Percentiles rank a stretch among this genome's conserved stretches.
These are phyloP conservation scores for Lottia gigantea DNA, from an alignment of 2,888 invertebrate genomes.

Conservation along the genomic window DNA sequence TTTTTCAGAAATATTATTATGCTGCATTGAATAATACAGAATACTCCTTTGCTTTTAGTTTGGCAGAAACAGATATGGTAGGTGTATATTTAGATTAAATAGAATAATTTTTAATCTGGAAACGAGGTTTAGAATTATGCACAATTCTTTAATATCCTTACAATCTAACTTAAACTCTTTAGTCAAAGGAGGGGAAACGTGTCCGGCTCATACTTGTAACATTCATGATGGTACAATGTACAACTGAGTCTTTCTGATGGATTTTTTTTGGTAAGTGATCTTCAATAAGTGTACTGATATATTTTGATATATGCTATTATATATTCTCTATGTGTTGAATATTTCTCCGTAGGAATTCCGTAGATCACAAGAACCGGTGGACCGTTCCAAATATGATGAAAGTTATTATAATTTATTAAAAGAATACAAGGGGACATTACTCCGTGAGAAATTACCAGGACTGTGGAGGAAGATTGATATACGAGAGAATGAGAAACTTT, in stretches of 20 bases:
- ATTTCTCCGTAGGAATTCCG: constrained; percentile 59
- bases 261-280: too few species aligned
- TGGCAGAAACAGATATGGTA: constrained; percentile 67
- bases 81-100: constrained; percentile 22
- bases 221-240: too few species aligned
- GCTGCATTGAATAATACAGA: constrained; percentile 66
- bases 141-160: too few species aligned
- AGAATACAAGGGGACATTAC: constrained; percentile 64
- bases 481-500: constrained; percentile 50
- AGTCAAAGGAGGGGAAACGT: too few species aligned
- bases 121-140: too few species aligned
- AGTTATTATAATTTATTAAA: constrained; percentile 68
- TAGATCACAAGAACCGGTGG: constrained; percentile 63
- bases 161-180: too few species aligned
- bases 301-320: neutral
- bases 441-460: constrained; percentile 48
- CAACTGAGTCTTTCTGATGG: too few species aligned
- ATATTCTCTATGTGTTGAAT: neutral
- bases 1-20: constrained; percentile 65
- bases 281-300: too few species aligned
- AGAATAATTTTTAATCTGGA: neutral
- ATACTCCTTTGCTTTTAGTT: constrained; percentile 67
- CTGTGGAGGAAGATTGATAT: constrained; percentile 63
- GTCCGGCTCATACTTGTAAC: too few species aligned
- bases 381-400: constrained; percentile 51